Percentiles rank a stretch among this genome's conserved stretches.
Conservation (phyloP, 2,797 vertebrate genomes). For the Urophycis tenuis region DNA sequence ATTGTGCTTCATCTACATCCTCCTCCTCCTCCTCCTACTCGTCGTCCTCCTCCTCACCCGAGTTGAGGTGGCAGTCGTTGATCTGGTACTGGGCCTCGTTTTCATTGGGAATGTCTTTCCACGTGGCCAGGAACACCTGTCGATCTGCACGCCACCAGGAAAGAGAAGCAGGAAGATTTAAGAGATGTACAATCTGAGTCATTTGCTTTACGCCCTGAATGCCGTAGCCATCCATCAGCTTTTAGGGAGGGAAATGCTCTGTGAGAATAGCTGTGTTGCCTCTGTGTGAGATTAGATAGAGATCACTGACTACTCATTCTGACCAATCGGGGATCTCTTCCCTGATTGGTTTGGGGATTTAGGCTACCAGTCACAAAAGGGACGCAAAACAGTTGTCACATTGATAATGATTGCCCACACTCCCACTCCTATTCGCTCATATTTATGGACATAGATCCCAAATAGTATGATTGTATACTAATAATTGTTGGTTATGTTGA, state of each 20-base stretch:
- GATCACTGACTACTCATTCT: too few relatives aligned
- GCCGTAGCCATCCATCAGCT: background rate
- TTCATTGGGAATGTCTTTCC: constrained; percentile 97
- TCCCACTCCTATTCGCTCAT: too few relatives aligned
- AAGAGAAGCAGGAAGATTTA: background rate
- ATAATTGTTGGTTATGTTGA: too few relatives aligned
- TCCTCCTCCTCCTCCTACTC: constrained; percentile 8
- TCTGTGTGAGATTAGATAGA: background rate
- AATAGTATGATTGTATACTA: too few relatives aligned
- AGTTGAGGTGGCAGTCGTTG: constrained; percentile 87
- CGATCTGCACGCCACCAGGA: constrained; percentile 70
- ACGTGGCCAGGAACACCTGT: constrained; percentile 93
- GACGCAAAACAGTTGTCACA: too few relatives aligned
- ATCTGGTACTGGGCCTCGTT: constrained; percentile 94
- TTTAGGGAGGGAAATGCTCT: background rate
- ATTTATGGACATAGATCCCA: too few relatives aligned
- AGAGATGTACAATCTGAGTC: background rate
- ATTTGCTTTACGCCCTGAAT: background rate
- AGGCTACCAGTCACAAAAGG: background rate
- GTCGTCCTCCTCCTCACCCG: constrained; percentile 70
- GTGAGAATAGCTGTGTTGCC: background rate
- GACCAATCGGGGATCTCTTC: background rate
- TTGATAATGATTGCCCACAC: too few relatives aligned
- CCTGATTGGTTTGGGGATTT: background rate
- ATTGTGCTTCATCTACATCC: background rate